Evolutionary conservation across 1,140 invertebrate genomes (phyloP).

Genomic region (Bombus waltoni): DNA sequence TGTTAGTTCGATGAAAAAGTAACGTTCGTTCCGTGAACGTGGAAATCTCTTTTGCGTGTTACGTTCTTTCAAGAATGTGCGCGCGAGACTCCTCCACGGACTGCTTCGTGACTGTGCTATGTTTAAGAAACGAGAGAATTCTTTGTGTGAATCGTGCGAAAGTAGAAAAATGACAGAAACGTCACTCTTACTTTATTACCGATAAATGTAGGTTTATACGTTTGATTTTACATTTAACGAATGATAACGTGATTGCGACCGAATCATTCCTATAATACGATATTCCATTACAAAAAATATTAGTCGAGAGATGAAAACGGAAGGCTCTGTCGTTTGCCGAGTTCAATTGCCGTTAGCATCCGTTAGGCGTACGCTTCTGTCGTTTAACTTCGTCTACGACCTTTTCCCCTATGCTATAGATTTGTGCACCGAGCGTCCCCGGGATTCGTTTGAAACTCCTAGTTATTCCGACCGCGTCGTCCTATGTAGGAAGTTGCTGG

Average conservation of each 20-base stretch:
- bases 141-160: not conserved
- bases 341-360: conserved; percentile 34
- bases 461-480: conserved; percentile 50
- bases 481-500: conserved; percentile 29
- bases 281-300: not conserved
- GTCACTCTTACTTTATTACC: not conserved
- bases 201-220: not conserved
- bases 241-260: too few species aligned
- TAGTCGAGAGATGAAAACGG: not conserved
- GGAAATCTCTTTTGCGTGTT: not conserved
- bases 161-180: not conserved
- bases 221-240: not conserved
- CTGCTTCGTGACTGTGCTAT: too few species aligned
- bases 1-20: not conserved
- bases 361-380: not conserved
- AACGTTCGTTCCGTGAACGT: not conserved
- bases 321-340: conserved; percentile 14
- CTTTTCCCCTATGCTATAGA: not conserved
- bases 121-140: not conserved
- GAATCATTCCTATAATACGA: not conserved
- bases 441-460: conserved; percentile 42
- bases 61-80: too few species aligned
- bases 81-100: too few species aligned
- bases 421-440: conserved; percentile 1
- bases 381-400: not conserved